Evolutionary conservation across 2,888 invertebrate species (phyloP).

Genomic region (Harpalus rubripes): DNA sequence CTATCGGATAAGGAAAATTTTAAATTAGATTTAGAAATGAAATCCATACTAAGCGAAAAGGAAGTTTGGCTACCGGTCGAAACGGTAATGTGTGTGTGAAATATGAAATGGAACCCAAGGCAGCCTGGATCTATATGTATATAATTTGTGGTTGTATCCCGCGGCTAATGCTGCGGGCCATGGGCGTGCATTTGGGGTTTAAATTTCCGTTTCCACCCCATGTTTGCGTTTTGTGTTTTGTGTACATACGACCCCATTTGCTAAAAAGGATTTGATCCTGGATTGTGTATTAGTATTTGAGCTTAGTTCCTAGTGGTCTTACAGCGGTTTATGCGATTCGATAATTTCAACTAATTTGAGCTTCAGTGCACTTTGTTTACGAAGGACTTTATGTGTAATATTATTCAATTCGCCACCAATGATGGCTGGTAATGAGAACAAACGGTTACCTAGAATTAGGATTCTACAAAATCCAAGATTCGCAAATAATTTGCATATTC

Average conservation of each 20-base stretch:
- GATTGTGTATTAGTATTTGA: conserved; percentile 30
- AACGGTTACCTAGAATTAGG: not conserved
- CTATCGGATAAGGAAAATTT: conserved; percentile 49
- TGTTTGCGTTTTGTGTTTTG: conserved; percentile 41
- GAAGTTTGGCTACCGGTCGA: conserved; percentile 10
- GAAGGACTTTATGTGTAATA: conserved; percentile 10
- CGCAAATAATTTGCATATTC: too few relatives aligned
- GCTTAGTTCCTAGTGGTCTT: conserved; percentile 35
- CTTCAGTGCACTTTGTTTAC: conserved; percentile 36
- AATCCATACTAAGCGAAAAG: conserved; percentile 20
- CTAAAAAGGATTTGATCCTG: conserved; percentile 37
- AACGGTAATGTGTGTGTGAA: conserved; percentile 10
- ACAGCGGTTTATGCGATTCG: conserved; percentile 38
- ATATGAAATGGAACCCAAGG: not conserved
- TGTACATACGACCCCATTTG: conserved; percentile 33
- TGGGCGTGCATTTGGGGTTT: conserved; percentile 51
- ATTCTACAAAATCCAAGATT: too few relatives aligned
- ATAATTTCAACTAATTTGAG: conserved; percentile 28
- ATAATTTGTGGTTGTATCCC: conserved; percentile 42
- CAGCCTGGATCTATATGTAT: conserved; percentile 14
- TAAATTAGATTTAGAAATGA: conserved; percentile 53
- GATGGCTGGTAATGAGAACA: not conserved
- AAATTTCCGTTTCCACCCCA: conserved; percentile 31
- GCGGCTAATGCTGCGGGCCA: conserved; percentile 26
- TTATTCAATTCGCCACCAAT: not conserved